Evolutionary conservation across 2,888 invertebrate species (phyloP).

Genomic region (Diadegma fenestrale): DNA sequence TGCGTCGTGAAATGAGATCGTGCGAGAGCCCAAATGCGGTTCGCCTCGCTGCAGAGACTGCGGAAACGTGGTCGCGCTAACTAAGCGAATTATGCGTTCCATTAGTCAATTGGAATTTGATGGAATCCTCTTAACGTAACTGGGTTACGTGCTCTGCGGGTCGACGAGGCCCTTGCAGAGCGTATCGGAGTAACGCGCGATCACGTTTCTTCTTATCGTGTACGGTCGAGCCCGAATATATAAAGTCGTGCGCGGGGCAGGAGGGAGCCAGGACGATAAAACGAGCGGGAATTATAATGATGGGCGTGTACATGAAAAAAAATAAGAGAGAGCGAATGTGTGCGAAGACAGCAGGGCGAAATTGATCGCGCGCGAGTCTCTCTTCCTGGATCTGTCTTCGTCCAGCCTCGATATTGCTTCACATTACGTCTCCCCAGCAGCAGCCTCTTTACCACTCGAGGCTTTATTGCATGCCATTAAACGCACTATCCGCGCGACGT

Average conservation of each 20-base stretch:
- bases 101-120: conserved; percentile 66
- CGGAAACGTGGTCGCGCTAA: conserved; percentile 30
- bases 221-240: conserved; percentile 56
- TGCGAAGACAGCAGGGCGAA: conserved; percentile 26
- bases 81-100: conserved; percentile 50
- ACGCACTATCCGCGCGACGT: conserved; percentile 44
- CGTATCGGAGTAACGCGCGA: background rate
- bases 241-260: conserved; percentile 22
- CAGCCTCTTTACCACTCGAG: conserved; percentile 14
- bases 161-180: background rate
- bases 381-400: conserved; percentile 50
- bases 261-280: conserved; percentile 13
- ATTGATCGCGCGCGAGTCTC: conserved; percentile 48
- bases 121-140: conserved; percentile 63
- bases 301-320: conserved; percentile 17
- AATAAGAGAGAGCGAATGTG: conserved; percentile 6
- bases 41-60: background rate
- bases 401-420: conserved; percentile 35
- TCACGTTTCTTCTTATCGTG: conserved; percentile 56
- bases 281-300: conserved; percentile 46
- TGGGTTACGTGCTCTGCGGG: conserved; percentile 55
- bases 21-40: background rate
- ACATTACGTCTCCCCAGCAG: background rate
- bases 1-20: background rate
- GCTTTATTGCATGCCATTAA: conserved; percentile 65